Conservation (phyloP, 2,797 vertebrate species). For the Takifugu ocellatus region DNA sequence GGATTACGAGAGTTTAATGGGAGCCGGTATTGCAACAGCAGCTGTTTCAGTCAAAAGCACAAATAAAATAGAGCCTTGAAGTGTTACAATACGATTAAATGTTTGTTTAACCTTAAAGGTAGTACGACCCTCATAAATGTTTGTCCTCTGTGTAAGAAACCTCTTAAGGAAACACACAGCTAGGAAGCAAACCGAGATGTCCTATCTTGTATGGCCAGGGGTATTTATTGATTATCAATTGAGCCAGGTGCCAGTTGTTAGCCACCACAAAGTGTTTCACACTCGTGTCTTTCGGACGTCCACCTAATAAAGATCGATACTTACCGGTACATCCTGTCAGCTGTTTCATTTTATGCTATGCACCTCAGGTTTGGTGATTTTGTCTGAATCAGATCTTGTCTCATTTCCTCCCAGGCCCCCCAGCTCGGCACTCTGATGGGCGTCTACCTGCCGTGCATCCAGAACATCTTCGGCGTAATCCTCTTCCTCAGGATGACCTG, state of each 20-base stretch:
- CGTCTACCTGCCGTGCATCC: conserved; percentile 95
- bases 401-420: conserved; percentile 49
- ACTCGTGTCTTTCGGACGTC: no score
- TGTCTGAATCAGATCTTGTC: background rate
- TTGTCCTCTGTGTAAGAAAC: conserved; percentile 8
- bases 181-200: conserved; percentile 8
- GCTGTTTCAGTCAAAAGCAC: background rate
- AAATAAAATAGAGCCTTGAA: conserved; percentile 14
- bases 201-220: conserved; percentile 24
- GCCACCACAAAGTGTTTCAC: no score
- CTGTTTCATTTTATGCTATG: no score
- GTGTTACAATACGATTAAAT: conserved; percentile 16
- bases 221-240: no score
- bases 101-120: conserved; percentile 17
- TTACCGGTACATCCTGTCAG: no score
- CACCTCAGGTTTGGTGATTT: no score
- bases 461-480: conserved; percentile 99
- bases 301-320: no score
- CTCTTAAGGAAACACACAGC: background rate
- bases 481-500: conserved; percentile 98
- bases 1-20: conserved; percentile 5
- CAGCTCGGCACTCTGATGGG: conserved; percentile 98
- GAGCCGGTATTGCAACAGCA: conserved; percentile 1
- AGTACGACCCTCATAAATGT: conserved; percentile 25
- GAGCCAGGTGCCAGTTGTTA: no score